Conservation (phyloP, 2,113 vertebrate genomes). For the Grallaria varia region DNA sequence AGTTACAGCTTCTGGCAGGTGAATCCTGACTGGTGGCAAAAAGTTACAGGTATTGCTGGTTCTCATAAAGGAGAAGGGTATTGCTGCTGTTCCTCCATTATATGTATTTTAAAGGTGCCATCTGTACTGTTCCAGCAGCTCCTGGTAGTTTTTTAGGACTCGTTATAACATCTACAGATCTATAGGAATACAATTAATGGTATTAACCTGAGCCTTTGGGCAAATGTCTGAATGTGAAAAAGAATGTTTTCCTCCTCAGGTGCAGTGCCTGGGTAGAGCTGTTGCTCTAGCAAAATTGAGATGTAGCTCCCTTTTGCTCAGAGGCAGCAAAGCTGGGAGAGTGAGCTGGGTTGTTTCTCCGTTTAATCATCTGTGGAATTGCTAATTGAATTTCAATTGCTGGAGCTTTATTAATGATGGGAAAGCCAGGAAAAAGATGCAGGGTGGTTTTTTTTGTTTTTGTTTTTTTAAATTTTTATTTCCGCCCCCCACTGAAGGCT, state of each 20-base stretch:
- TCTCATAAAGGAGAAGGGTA: background rate
- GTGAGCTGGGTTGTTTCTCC: background rate
- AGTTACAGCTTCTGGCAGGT: background rate
- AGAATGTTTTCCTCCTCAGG: background rate
- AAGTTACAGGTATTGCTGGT: background rate
- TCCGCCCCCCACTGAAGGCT: background rate
- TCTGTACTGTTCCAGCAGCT: background rate
- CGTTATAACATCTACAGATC: background rate
- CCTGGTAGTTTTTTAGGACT: background rate
- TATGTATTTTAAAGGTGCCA: fast-evolving
- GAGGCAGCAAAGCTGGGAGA: background rate
- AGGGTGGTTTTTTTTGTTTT: background rate
- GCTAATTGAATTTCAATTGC: conserved; percentile 12
- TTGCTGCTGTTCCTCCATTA: fast-evolving
- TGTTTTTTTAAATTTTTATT: too few species aligned
- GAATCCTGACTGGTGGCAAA: background rate
- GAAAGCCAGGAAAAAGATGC: background rate
- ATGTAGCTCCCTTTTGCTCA: background rate
- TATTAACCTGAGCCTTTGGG: background rate
- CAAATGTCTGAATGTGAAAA: background rate
- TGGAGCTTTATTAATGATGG: background rate
- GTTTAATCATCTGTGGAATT: background rate
- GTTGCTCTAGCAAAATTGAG: background rate
- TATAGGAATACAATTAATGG: background rate
- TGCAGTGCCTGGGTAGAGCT: background rate